Evolutionary conservation across 2,888 invertebrate genomes (phyloP).

Genomic region (Meiosimyza decipiens): DNA sequence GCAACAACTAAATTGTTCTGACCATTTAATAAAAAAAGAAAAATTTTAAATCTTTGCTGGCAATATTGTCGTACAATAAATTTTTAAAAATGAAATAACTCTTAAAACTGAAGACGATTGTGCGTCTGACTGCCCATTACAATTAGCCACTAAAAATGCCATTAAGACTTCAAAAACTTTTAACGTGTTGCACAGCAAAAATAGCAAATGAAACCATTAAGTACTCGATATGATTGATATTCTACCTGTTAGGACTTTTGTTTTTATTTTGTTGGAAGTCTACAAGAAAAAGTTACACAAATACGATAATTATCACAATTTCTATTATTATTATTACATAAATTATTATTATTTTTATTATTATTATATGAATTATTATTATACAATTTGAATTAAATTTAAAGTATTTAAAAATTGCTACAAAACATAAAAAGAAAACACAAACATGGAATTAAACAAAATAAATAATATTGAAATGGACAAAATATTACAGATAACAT

Average conservation of each 20-base stretch:
- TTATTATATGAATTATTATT: constrained; percentile 16
- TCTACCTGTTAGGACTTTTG: not conserved
- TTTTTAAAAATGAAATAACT: too few relatives aligned
- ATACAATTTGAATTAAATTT: too few relatives aligned
- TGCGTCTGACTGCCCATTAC: too few relatives aligned
- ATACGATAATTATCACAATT: constrained; percentile 7
- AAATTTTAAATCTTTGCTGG: too few relatives aligned
- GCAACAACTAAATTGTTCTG: too few relatives aligned
- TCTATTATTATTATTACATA: constrained; percentile 12
- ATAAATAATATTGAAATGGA: constrained; percentile 52
- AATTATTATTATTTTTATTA: not conserved
- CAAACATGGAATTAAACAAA: not conserved
- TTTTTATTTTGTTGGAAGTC: constrained; percentile 22
- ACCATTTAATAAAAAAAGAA: too few relatives aligned
- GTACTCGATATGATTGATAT: not conserved
- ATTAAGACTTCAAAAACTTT: too few relatives aligned
- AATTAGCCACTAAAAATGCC: too few relatives aligned
- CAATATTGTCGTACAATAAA: too few relatives aligned
- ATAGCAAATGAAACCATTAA: not conserved
- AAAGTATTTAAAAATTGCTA: not conserved
- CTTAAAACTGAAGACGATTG: too few relatives aligned
- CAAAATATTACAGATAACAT: constrained; percentile 50
- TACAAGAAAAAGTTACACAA: not conserved
- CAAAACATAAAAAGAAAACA: constrained; percentile 16
- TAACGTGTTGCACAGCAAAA: not conserved